Conservation (phyloP, 2,797 vertebrate species). For the Sciurus carolinensis region DNA sequence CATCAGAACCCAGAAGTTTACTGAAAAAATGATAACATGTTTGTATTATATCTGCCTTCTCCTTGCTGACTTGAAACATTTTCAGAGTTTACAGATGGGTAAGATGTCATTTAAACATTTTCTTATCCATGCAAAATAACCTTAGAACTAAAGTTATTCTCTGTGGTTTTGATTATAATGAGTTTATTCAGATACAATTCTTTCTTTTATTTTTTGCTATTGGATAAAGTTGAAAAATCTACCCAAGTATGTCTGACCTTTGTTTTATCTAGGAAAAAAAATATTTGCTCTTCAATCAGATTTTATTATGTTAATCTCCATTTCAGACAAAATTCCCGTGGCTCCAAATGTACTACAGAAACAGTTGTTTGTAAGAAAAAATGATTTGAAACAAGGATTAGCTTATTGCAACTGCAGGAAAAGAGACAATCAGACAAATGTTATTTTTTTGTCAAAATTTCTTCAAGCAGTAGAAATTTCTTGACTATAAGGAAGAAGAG, state of each 20-base stretch:
- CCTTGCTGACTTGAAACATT: background rate
- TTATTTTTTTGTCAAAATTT: slow-evolving; percentile 42
- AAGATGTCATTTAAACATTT: background rate
- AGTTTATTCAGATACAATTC: background rate
- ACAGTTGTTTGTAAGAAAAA: background rate
- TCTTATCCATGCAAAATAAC: background rate
- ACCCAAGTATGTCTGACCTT: background rate
- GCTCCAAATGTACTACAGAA: background rate
- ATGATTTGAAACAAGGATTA: background rate
- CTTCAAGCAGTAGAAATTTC: background rate
- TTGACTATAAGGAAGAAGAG: background rate
- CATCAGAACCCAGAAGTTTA: background rate
- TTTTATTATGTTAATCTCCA: slow-evolving; percentile 27
- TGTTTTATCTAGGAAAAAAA: background rate
- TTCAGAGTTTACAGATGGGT: background rate
- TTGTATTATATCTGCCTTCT: background rate
- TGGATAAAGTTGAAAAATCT: background rate
- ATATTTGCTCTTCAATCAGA: background rate
- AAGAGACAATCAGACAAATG: background rate
- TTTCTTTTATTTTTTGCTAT: background rate
- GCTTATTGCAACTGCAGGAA: background rate
- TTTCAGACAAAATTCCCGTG: background rate
- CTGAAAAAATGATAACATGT: background rate
- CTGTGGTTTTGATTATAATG: background rate
- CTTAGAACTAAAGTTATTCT: background rate